A percentile compares a stretch with the other conserved stretches of the same genome.
These are phyloP conservation scores for Phalanger gymnotis DNA, from an alignment of 2,797 vertebrate species.

Conservation along the genomic window DNA sequence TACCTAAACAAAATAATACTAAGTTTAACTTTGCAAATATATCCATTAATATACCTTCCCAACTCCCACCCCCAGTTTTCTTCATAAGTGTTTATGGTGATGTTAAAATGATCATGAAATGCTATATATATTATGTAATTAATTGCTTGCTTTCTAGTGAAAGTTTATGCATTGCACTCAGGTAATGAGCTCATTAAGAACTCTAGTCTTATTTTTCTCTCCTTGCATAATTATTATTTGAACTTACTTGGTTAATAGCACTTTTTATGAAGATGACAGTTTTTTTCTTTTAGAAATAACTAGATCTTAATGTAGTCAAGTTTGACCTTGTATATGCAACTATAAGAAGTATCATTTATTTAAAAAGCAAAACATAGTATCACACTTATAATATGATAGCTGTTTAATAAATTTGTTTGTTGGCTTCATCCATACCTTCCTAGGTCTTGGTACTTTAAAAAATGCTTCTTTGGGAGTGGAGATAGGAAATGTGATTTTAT, in stretches of 20 bases:
- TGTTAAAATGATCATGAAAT: conserved; percentile 6
- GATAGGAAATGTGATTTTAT: background rate
- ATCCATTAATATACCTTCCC: background rate
- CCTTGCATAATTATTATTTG: conserved; percentile 28
- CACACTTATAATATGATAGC: background rate
- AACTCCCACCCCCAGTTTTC: background rate
- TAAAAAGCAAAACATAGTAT: background rate
- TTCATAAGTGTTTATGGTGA: background rate
- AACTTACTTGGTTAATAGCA: conserved; percentile 35
- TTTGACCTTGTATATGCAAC: conserved; percentile 24
- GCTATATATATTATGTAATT: background rate
- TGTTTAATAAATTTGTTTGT: background rate
- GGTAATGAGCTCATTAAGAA: conserved; percentile 43
- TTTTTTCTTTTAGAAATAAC: conserved; percentile 50
- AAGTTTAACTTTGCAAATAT: background rate
- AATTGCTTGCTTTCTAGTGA: conserved; percentile 33
- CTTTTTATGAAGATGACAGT: conserved; percentile 30
- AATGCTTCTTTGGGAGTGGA: background rate
- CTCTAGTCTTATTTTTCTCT: conserved; percentile 54
- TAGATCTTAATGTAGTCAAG: conserved; percentile 29
- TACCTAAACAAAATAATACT: background rate
- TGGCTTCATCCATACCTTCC: background rate
- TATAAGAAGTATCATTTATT: background rate
- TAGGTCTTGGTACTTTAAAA: background rate
- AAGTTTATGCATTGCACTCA: conserved; percentile 41